Evolutionary conservation across 2,113 vertebrate species (phyloP), one percentile per base, ranked within the genome.

Genomic region (Ceyx margarethae): DNA sequence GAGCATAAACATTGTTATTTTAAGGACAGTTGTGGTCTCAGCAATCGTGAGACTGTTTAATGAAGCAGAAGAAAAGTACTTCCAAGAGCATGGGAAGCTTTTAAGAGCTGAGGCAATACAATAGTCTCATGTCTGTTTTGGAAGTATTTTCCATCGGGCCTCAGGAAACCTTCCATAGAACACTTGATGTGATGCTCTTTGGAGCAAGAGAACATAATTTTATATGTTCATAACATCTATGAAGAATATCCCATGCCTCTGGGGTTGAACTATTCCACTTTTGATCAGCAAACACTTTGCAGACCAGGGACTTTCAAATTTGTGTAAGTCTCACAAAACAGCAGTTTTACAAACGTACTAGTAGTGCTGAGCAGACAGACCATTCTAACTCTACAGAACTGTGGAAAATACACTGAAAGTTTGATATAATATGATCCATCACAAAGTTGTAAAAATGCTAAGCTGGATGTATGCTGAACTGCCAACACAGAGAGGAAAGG

Each of bases 1-100:
- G n/a, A 83, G 64, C 67, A 81, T 66, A 81, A 91, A 90, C 57
- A 31, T 13, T 35, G 87, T 13, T 79, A 75, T 92, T 95, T 93
- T 76, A 83, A 88, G 86, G n/a, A 81, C 35, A 91, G 29, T 71
- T 91, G 85, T 91, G 89, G 53, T 87, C 6, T 11, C 9, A 8
- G 67, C 15, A 94, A 67, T 85, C 2, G 4, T 81, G 68, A 68
- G 54, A n/a, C 5, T 80, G 29, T 83, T 95, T 80, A 87, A 94
- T 92, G 87, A 85, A 87, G 75, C 46, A 80, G 57, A 85, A 87
- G 51, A 82, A 71, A 85, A 91, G 72, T 40, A 65, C 15, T 75
- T 87, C 14, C 67, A 81, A 25, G 3, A 93, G 48, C 15, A 45
- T n/a, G 26, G 91, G 43, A 40, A 74, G 26, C 31, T 87, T 81